phyloP scores from a whole-genome alignment of 2,797 vertebrate species.

The Thripadectes ignobilis region DNA sequence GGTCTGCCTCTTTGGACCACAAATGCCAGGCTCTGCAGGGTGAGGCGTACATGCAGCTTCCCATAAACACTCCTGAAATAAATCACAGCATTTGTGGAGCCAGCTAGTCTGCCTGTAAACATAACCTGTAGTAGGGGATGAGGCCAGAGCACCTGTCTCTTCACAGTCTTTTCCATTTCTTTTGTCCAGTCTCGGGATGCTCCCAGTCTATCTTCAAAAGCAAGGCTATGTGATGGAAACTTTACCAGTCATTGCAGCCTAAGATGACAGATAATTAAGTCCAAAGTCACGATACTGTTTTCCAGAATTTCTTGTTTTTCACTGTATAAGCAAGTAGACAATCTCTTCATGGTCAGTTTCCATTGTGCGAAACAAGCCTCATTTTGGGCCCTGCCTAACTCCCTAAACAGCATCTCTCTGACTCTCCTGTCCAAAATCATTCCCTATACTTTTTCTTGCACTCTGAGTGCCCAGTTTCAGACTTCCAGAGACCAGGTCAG shows the following conservation, averaged over 20 bases:
- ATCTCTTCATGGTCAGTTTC: neutral
- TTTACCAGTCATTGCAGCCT: neutral
- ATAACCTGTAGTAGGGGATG: neutral
- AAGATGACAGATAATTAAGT: neutral
- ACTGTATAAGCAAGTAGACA: neutral
- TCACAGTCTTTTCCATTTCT: neutral
- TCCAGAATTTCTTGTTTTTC: neutral
- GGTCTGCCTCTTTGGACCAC: neutral
- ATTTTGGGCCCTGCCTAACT: neutral
- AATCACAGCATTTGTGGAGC: neutral
- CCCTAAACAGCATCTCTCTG: neutral
- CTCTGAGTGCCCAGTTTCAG: neutral
- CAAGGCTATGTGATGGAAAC: neutral
- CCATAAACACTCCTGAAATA: neutral
- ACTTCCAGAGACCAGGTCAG: neutral
- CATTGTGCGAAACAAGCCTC: neutral
- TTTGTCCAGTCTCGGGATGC: neutral
- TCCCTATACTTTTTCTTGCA: neutral
- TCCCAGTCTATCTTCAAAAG: rapidly evolving
- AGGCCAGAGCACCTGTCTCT: neutral
- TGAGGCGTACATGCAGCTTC: neutral
- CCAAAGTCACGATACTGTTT: neutral
- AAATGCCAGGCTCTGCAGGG: neutral
- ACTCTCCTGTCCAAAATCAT: neutral
- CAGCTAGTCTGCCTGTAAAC: neutral